These are phyloP conservation scores for Salminus brasiliensis DNA, from an alignment of 2,113 vertebrate species.

Conservation along the genomic window DNA sequence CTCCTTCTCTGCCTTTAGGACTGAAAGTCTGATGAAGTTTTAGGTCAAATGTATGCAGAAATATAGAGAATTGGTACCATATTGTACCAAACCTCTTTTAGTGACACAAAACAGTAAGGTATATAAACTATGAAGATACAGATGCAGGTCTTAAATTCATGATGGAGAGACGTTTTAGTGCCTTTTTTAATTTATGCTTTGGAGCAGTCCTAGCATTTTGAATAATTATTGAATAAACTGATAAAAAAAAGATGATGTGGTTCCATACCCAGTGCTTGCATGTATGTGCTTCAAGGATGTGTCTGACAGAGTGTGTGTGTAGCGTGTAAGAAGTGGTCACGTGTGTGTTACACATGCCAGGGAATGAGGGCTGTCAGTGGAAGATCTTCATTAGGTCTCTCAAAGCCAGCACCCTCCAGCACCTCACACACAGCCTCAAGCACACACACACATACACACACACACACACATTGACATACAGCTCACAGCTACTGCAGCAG, in stretches of 20 bases:
- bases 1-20: too few relatives aligned
- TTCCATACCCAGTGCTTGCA: neutral
- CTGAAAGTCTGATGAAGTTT: too few relatives aligned
- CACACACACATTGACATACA: neutral
- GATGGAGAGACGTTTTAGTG: too few relatives aligned
- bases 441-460: conserved; percentile 21
- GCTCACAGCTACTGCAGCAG: conserved; percentile 30
- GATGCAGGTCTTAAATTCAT: too few relatives aligned
- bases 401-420: conserved; percentile 63
- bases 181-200: too few relatives aligned
- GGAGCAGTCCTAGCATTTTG: too few relatives aligned
- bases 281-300: conserved; percentile 23
- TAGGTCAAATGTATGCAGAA: too few relatives aligned
- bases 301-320: neutral
- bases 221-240: too few relatives aligned
- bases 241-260: neutral
- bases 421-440: conserved; percentile 66
- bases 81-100: too few relatives aligned
- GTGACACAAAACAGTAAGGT: too few relatives aligned
- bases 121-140: too few relatives aligned
- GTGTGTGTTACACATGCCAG: neutral
- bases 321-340: neutral
- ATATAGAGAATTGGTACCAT: too few relatives aligned
- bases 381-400: conserved; percentile 74
- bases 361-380: conserved; percentile 47